Base-by-base conservation (phyloP, 2,797 vertebrate genomes). In the Ibycter americanus region DNA sequence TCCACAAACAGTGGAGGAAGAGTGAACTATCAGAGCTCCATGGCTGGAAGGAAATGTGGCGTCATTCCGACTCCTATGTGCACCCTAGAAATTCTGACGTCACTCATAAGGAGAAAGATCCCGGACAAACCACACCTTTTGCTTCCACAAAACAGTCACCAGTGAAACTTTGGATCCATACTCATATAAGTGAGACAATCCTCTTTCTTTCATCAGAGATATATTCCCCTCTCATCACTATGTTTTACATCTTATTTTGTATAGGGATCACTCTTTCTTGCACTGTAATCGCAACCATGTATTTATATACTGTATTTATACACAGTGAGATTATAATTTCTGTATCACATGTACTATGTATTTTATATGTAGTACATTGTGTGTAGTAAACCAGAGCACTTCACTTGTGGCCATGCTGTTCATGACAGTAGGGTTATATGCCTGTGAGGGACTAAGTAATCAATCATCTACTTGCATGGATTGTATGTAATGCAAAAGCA, bases 261-360 rank as follows among this genome's bases (percentile, higher is more conserved):
- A 21, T 8, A 49, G 21, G 25, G 42, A 84, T 93, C 31, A 1
- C 58, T 25, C 74, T 12, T 72, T 32, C 68, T 65, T 7, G 14
- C 4, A 1, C 26, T 4, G 8, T 20, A 18, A 70, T 52, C 70
- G 21, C 73, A 26, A 31, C 15, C 1, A 0, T 19, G 19, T 40
- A 6, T 15, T 73, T 78, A 31, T 29, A 23, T 31, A 25, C n/a
- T 8, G 4, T 27, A 29, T 22, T 52, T n/a, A 34, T 42, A 34
- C n/a, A 0, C 20, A n/a, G 47, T 8, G 44, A 19, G 63, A 19
- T 25, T 13, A 4, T 22, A 23, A 7, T 9, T 59, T 51, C 72
- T 61, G 22, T 54, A 13, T 40, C 19, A 4, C 4, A 19, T 18
- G 27, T 0, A 0, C 65, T 23, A 2, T 29, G 17, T 55, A 7